Evolutionary conservation across 1,140 invertebrate genomes (phyloP), one percentile per base, ranked within the genome.

Genomic region (Heliconius congener): DNA sequence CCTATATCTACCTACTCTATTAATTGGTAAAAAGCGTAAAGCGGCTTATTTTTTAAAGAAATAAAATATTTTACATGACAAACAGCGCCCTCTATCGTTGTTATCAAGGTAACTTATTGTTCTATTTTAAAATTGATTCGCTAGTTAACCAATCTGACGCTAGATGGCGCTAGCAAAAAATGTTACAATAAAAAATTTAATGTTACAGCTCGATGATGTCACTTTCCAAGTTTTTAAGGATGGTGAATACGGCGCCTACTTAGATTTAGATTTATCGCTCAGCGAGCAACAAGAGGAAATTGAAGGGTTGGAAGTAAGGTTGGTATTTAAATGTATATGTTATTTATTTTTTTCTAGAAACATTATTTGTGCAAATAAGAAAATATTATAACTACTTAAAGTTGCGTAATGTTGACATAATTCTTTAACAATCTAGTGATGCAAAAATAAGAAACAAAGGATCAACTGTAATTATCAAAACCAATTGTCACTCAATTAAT

Each of bases 201-300:
- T 86, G 50, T 97, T 97, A 60, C 96, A 99, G 99, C 95, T 99
- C 92, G 99, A 99, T 94, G 99, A 99, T 95, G 98, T 98, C 80
- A 98, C 98, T 30, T 96, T 99, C 73, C 99, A 99, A 95, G 96
- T 99, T 76, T 99, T 99, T 95, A 98, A 98, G 95, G 98, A 99
- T 95, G 98, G 98, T 83, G 98, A 99, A 93, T 99, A 98, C 94
- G 98, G 98, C n/a, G 97, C 98, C 74, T 99, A 99, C 94, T 95
- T 99, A 93, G 99, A 99, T 95, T 96, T 99, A 88, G 99, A 99
- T 92, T 98, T 98, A 34, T 98, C 98, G 50, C 97, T 99, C 84
- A 98, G 97, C 86, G 99, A 99, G 94, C 99, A 99, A 91, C 96
- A 97, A 82, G 99, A 99, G 90, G 99, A 99, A 91, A 97, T 99